Conservation (phyloP, 1,140 invertebrate genomes). For the Polypedilum pembai region DNA sequence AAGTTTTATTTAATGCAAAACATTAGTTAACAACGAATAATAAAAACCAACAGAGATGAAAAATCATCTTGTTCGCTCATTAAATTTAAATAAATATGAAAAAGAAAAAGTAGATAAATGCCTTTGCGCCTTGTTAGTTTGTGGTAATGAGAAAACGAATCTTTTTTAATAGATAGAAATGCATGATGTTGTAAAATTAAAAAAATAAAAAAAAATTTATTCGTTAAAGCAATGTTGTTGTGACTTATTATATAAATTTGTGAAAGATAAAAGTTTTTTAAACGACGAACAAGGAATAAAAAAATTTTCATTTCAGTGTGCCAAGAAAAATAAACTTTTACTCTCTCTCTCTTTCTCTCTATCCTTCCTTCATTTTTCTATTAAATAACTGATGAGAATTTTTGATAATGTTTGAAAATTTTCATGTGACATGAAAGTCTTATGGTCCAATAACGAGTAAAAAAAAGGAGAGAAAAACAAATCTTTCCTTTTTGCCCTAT, state of each 20-base stretch:
- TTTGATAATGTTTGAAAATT: conserved; percentile 3
- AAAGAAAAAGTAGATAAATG: neutral
- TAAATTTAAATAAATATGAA: conserved; percentile 2
- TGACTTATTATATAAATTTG: neutral
- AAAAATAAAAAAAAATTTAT: neutral
- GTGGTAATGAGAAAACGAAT: neutral
- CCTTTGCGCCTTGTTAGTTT: conserved; percentile 9
- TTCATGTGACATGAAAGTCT: conserved; percentile 5
- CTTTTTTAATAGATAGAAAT: neutral
- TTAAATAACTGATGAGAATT: conserved; percentile 13
- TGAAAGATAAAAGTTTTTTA: neutral
- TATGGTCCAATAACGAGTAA: conserved; percentile 5
- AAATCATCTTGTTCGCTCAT: conserved; percentile 3
- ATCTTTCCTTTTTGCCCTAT: neutral
- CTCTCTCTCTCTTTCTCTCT: too few species aligned
- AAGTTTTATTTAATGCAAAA: too few species aligned
- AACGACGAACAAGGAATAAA: neutral
- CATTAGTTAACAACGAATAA: too few species aligned
- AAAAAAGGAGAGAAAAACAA: neutral
- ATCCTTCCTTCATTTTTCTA: neutral
- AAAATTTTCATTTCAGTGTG: neutral
- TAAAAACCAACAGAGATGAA: neutral
- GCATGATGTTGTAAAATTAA: neutral
- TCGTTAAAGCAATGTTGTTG: conserved; percentile 12
- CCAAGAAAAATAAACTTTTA: neutral